Evolutionary conservation across 2,888 invertebrate genomes (phyloP).

Genomic region (Drosophila fulvimacula): DNA sequence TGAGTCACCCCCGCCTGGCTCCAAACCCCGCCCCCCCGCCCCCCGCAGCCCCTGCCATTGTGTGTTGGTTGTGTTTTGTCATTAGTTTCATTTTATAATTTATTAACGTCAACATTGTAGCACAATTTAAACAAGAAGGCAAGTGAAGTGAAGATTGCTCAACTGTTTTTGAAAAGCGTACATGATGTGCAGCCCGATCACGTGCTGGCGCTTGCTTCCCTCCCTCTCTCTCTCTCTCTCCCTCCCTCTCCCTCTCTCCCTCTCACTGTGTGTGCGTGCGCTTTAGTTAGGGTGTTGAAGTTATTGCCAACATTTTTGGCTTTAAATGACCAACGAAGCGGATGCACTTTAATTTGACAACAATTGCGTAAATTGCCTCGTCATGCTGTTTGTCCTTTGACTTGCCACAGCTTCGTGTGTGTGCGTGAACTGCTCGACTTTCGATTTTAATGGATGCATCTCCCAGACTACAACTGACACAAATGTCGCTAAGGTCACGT

Average conservation of each 20-base stretch:
- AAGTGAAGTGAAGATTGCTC: constrained; percentile 47
- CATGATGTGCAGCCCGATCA: constrained; percentile 72
- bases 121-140: constrained; percentile 49
- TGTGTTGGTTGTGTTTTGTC: constrained; percentile 73
- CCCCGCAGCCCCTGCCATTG: constrained; percentile 25
- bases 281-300: constrained; percentile 33
- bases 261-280: too few relatives aligned
- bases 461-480: constrained; percentile 76
- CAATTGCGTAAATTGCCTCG: constrained; percentile 80
- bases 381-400: constrained; percentile 72
- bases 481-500: constrained; percentile 84
- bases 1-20: constrained; percentile 46
- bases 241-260: too few relatives aligned
- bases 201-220: constrained; percentile 26
- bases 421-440: constrained; percentile 41
- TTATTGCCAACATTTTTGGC: constrained; percentile 57
- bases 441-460: constrained; percentile 51
- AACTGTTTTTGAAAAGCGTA: constrained; percentile 83
- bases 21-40: neutral
- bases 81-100: constrained; percentile 84
- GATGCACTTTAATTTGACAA: constrained; percentile 84
- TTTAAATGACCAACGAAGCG: constrained; percentile 83
- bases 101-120: constrained; percentile 83
- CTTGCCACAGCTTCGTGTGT: constrained; percentile 39
- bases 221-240: too few relatives aligned